Base-by-base conservation (phyloP, 2,888 invertebrate species). In the Actias luna region DNA sequence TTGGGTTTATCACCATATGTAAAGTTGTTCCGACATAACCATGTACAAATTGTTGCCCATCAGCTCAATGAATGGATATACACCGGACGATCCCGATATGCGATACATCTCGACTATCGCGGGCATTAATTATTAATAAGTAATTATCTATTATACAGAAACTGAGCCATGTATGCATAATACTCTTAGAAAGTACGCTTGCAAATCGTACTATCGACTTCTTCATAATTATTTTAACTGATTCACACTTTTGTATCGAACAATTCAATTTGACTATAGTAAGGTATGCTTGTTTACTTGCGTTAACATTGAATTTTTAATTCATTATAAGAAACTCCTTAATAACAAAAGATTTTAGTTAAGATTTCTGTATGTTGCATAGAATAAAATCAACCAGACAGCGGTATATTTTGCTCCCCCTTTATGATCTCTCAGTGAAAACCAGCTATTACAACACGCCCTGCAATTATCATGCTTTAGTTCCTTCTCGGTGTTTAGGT, bases 381-480 rank as follows among this genome's bases (percentile, higher is more conserved):
- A 29, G n/a, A 58, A 57, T 58, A 63, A 35, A 42, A 57, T 12
- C 62, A 67, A 65, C 64, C 64, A 63, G 68, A 64, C 64, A 52
- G 65, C 29, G 29, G 55, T 29, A 29, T 55, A 55, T 55, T 67
- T 65, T 64, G 68, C 70, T 69, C 66, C 69, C 68, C 74, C 72
- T 75, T 80, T 78, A 79, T 80, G 80, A 80, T 76, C 72, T 77
- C 65, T 66, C 63, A 69, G 72, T 71, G 73, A 78, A 75, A 77
- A 75, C 79, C 75, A 65, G 71, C 76, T 73, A 85, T 83, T 84
- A 83, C 75, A 69, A 64, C 66, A 71, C 59, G 55, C 68, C 73
- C 74, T 67, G 74, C 79, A 81, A 84, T 85, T 85, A 86, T 80
- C 80, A 68, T 70, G 67, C 74, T 68, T 75, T 68, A 72, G 76